Evolutionary conservation across 2,888 invertebrate genomes (phyloP).

Genomic region (Parnassius mnemosyne): DNA sequence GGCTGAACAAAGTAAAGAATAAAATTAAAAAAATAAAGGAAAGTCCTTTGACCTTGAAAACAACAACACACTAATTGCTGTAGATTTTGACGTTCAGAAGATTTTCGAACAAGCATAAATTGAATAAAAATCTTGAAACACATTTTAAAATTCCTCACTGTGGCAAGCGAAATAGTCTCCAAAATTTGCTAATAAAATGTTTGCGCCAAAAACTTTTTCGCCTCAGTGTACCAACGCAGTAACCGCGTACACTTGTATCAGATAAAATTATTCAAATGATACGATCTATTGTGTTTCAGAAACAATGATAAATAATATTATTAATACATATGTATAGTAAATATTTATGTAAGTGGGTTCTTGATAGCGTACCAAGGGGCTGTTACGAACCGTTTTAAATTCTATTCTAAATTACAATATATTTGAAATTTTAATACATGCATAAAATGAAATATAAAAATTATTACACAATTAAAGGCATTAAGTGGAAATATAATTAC

Average conservation of each 20-base stretch:
- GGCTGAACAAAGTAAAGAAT: no score
- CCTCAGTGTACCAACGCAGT: slow-evolving; percentile 38
- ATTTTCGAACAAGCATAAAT: no score
- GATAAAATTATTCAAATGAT: slow-evolving; percentile 79
- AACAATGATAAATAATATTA: slow-evolving; percentile 76
- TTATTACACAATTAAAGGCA: not conserved
- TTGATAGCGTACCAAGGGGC: slow-evolving; percentile 40
- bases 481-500: no score
- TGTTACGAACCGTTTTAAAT: slow-evolving; percentile 37
- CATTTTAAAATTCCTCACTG: no score
- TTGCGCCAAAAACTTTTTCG: slow-evolving; percentile 20
- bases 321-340: slow-evolving; percentile 69
- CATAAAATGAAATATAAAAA: slow-evolving; percentile 15
- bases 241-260: slow-evolving; percentile 64
- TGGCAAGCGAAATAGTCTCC: no score
- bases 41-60: not conserved
- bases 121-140: no score
- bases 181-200: not conserved
- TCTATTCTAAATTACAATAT: slow-evolving; percentile 25
- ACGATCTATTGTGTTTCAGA: slow-evolving; percentile 76
- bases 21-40: not conserved
- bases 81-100: no score
- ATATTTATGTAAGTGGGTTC: slow-evolving; percentile 69
- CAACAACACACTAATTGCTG: not conserved
- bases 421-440: slow-evolving; percentile 23